Evolutionary conservation across 2,888 invertebrate species (phyloP).

Genomic region (Acronicta alni): DNA sequence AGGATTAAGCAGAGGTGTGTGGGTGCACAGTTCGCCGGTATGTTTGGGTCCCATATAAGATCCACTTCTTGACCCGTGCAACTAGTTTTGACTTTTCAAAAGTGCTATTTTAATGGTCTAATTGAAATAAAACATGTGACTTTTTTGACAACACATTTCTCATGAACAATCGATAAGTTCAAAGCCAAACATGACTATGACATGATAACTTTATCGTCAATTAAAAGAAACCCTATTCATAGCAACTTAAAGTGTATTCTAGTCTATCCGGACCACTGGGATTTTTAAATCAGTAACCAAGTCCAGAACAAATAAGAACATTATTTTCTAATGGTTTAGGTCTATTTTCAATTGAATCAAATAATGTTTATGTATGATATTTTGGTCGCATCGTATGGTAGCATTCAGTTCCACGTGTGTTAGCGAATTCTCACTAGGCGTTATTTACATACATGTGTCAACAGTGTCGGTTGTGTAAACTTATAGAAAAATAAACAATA

Average conservation of each 20-base stretch:
- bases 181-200: conserved; percentile 12
- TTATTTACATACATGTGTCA: conserved; percentile 34
- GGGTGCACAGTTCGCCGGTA: no score
- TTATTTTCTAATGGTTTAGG: conserved; percentile 7
- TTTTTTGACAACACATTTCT: no score
- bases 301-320: not conserved
- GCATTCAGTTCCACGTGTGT: conserved; percentile 31
- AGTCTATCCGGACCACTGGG: no score
- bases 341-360: conserved; percentile 16
- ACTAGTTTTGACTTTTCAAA: no score
- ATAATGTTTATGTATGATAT: conserved; percentile 13
- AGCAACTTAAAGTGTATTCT: accelerated
- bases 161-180: conserved; percentile 10
- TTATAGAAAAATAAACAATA: conserved; percentile 14
- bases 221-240: not conserved
- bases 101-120: no score
- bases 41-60: no score
- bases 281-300: not conserved
- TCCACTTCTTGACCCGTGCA: no score
- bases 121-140: no score
- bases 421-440: conserved; percentile 21
- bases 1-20: no score
- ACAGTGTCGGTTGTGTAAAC: conserved; percentile 18
- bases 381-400: conserved; percentile 10
- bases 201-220: not conserved